Percentiles rank a stretch among this genome's conserved stretches.
Evolutionary conservation across 1,140 invertebrate genomes (phyloP).

Genomic region (Eupeodes corollae): DNA sequence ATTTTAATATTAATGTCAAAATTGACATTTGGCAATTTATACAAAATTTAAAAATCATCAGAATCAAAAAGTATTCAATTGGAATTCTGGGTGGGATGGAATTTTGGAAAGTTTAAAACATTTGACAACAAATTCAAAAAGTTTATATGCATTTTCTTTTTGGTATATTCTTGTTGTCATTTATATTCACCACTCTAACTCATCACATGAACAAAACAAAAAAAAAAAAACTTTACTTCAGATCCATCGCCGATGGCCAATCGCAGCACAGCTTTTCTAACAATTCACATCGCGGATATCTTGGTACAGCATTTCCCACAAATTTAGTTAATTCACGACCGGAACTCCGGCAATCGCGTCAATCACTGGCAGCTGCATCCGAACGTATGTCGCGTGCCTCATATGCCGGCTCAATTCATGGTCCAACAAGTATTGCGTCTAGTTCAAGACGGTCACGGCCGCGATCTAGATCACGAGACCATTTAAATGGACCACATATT

Average conservation of each 20-base stretch:
- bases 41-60: too few species aligned
- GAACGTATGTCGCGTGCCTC: slow-evolving; percentile 63
- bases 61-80: too few species aligned
- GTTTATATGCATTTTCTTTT: too few species aligned
- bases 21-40: too few species aligned
- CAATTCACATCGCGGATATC: slow-evolving; percentile 60
- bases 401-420: slow-evolving; percentile 47
- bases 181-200: too few species aligned
- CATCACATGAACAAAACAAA: too few species aligned
- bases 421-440: slow-evolving; percentile 42
- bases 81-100: too few species aligned
- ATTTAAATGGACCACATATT: slow-evolving; percentile 36
- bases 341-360: slow-evolving; percentile 69
- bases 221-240: neutral
- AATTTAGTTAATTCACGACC: slow-evolving; percentile 67
- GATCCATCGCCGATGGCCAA: slow-evolving; percentile 69
- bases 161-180: too few species aligned
- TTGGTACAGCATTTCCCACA: slow-evolving; percentile 55
- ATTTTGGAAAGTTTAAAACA: too few species aligned
- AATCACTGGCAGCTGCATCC: slow-evolving; percentile 65
- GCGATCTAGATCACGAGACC: slow-evolving; percentile 48
- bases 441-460: slow-evolving; percentile 56
- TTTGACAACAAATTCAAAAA: too few species aligned
- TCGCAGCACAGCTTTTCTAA: slow-evolving; percentile 76
- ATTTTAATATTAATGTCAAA: too few species aligned